Evolutionary conservation across 2,888 invertebrate genomes (phyloP).

Genomic region (Dichetophora obliterata): DNA sequence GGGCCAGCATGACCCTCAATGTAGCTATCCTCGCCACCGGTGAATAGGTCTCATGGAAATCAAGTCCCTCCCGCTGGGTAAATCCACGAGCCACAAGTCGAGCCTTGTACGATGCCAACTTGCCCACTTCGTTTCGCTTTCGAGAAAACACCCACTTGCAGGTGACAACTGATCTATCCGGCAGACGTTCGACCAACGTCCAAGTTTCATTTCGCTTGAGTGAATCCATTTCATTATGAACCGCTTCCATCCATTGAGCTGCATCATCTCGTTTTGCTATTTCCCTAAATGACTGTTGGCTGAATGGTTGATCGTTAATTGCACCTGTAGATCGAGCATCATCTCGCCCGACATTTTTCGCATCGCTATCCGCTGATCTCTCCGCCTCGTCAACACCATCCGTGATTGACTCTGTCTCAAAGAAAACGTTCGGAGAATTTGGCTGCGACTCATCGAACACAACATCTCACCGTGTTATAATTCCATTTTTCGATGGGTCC

Average conservation of each 20-base stretch:
- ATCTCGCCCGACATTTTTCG: neutral
- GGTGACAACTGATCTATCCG: conserved; percentile 15
- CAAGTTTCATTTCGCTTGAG: conserved; percentile 27
- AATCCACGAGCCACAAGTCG: conserved; percentile 38
- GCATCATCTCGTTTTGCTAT: neutral
- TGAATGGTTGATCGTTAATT: too few species aligned
- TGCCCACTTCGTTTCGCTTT: conserved; percentile 9
- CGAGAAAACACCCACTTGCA: conserved; percentile 33
- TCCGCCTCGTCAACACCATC: neutral
- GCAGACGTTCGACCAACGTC: conserved; percentile 6
- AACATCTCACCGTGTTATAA: conserved; percentile 22
- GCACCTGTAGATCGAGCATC: neutral
- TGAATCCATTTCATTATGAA: conserved; percentile 23
- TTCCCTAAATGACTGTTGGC: neutral
- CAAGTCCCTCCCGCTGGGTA: conserved; percentile 15
- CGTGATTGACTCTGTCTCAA: too few species aligned
- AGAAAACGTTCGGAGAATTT: neutral
- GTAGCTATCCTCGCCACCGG: conserved; percentile 25
- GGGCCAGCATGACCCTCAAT: neutral
- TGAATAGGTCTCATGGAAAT: conserved; percentile 27
- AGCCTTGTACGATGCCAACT: conserved; percentile 16
- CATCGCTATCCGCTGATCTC: neutral
- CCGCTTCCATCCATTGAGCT: conserved; percentile 7
- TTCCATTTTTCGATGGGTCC: neutral
- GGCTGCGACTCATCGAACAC: neutral